These are phyloP conservation scores for Acleris holmiana DNA, from an alignment of 2,888 invertebrate species.

Conservation along the genomic window DNA sequence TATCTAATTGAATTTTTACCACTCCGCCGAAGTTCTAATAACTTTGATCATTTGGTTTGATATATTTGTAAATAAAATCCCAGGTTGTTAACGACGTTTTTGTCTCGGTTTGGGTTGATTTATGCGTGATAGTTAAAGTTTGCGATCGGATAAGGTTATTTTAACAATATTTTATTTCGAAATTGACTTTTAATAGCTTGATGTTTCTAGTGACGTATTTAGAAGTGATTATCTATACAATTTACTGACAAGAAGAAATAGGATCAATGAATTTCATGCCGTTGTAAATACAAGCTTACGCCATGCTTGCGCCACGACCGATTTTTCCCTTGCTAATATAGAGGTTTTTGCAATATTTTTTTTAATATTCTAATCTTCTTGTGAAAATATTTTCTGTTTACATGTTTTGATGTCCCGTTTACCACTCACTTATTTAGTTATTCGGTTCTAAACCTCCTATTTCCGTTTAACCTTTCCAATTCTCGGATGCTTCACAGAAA, in stretches of 20 bases:
- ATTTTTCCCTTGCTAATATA: too few species aligned
- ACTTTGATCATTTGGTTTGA: constrained; percentile 10
- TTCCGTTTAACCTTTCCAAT: constrained; percentile 43
- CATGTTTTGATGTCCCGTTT: too few species aligned
- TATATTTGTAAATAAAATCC: not conserved
- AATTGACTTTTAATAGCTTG: not conserved
- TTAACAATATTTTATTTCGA: not conserved
- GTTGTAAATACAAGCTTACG: too few species aligned
- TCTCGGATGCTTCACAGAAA: constrained; percentile 48
- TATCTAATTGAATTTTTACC: constrained; percentile 5
- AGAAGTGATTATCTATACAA: not conserved
- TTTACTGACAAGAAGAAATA: too few species aligned
- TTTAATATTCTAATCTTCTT: too few species aligned
- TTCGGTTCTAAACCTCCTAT: constrained; percentile 12
- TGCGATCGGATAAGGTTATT: not conserved
- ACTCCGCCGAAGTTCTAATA: not conserved
- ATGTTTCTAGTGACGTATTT: not conserved
- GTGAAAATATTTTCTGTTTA: too few species aligned
- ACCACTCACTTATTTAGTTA: not conserved
- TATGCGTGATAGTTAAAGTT: not conserved
- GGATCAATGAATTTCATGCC: too few species aligned
- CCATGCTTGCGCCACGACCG: too few species aligned
- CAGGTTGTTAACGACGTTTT: constrained; percentile 7
- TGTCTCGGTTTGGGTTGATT: constrained; percentile 20
- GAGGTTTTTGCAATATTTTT: too few species aligned